Evolutionary conservation across 1,140 invertebrate species (phyloP).

Genomic region (Nasonia giraulti): DNA sequence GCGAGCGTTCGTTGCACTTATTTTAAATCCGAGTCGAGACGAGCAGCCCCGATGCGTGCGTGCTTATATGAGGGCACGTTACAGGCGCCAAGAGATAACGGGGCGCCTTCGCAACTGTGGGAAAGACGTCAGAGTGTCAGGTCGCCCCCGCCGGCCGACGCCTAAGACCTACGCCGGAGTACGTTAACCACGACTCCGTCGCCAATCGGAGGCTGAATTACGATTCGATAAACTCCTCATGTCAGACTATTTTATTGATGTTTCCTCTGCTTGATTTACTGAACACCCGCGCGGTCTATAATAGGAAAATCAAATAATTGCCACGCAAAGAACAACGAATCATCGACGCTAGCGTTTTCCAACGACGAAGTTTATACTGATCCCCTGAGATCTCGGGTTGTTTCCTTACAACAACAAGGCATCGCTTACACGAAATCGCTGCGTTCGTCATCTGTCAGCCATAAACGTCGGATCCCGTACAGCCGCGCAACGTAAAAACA

Average conservation of each 20-base stretch:
- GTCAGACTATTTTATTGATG: background rate
- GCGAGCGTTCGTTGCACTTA: background rate
- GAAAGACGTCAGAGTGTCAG: constrained; percentile 65
- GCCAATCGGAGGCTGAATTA: background rate
- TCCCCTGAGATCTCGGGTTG: background rate
- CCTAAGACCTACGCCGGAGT: background rate
- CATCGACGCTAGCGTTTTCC: too few relatives aligned
- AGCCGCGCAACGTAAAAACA: background rate
- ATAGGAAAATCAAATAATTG: too few relatives aligned
- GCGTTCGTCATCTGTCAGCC: background rate
- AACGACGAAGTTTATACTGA: too few relatives aligned
- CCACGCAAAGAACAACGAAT: too few relatives aligned
- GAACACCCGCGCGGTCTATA: background rate
- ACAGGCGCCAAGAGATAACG: constrained; percentile 71
- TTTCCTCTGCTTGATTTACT: background rate
- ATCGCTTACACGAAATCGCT: background rate
- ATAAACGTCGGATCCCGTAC: background rate
- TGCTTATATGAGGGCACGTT: constrained; percentile 53
- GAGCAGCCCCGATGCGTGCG: constrained; percentile 29
- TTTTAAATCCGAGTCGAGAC: background rate
- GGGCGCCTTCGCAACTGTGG: constrained; percentile 71
- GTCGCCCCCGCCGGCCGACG: background rate
- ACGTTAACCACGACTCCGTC: background rate
- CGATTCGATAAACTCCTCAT: background rate
- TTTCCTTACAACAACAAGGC: background rate